Evolutionary conservation across 1,140 invertebrate species (phyloP).

Genomic region (Macrobrachium nipponense): DNA sequence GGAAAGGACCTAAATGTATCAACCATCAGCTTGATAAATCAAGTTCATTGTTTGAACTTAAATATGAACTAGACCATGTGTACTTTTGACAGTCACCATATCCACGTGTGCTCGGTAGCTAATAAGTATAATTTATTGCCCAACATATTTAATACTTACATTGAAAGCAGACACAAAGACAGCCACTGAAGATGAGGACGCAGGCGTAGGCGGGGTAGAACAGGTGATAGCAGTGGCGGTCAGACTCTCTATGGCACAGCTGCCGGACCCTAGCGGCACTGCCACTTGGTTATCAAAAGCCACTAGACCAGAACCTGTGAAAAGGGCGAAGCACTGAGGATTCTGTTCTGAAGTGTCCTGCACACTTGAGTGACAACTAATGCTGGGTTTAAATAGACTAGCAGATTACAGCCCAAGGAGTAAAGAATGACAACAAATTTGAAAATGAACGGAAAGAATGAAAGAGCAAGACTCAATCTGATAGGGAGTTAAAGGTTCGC

Average conservation of each 20-base stretch:
- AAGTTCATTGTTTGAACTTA: no score
- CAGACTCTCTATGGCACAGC: slow-evolving; percentile 20
- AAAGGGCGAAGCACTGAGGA: not conserved
- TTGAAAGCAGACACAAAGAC: slow-evolving; percentile 12
- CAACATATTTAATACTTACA: not conserved
- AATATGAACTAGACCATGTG: no score
- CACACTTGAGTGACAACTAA: no score
- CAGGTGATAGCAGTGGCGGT: slow-evolving; percentile 38
- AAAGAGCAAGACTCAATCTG: no score
- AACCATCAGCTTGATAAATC: no score
- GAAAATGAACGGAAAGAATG: no score
- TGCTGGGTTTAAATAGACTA: no score
- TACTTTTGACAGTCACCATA: no score
- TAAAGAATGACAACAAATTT: not conserved
- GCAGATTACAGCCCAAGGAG: no score
- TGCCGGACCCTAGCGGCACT: slow-evolving; percentile 18
- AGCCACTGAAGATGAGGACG: not conserved
- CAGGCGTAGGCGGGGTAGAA: slow-evolving; percentile 14
- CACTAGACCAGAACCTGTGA: slow-evolving; percentile 29
- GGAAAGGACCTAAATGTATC: no score
- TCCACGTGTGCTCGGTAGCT: no score
- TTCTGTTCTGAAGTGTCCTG: not conserved
- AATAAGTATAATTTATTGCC: not conserved
- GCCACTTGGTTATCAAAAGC: not conserved
- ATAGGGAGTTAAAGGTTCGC: no score